These are phyloP conservation scores for Microcebus griseorufus DNA, from an alignment of 2,113 vertebrate genomes.

Conservation along the genomic window DNA sequence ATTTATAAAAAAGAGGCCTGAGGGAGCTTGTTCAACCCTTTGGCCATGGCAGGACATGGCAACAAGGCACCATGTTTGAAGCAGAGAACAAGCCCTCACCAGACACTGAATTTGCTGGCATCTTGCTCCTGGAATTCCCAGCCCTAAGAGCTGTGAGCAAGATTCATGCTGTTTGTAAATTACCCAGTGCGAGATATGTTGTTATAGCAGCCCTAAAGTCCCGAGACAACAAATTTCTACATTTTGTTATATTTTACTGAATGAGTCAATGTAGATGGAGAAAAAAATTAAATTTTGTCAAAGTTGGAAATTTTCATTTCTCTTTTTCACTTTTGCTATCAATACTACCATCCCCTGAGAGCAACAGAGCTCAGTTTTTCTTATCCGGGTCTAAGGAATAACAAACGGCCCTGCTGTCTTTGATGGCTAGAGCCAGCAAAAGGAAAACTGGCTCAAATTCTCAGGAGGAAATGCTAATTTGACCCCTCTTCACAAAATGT, in stretches of 20 bases:
- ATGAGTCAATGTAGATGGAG: background rate
- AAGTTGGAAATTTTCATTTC: background rate
- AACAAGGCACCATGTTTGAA: background rate
- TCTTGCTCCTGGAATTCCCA: background rate
- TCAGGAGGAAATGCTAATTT: constrained; percentile 55
- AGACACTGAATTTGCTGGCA: background rate
- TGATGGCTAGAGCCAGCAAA: background rate
- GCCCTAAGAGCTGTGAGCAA: background rate
- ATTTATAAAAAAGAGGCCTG: background rate
- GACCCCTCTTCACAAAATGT: constrained; percentile 9
- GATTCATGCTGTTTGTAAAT: background rate
- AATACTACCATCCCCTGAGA: background rate
- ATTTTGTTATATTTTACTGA: background rate
- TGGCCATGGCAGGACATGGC: background rate
- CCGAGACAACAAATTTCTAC: background rate
- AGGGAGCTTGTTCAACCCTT: background rate
- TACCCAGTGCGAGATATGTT: background rate
- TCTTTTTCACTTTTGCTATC: background rate
- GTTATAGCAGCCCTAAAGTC: background rate
- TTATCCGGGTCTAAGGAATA: constrained; percentile 2
- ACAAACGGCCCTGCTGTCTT: constrained; percentile 26
- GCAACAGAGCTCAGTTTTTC: background rate
- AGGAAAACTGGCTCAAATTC: background rate
- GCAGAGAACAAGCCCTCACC: background rate
- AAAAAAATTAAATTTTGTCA: background rate